Percentiles rank a stretch among this genome's conserved stretches.
Conservation (phyloP, 2,113 vertebrate species). For the Puffinus mauretanicus region DNA sequence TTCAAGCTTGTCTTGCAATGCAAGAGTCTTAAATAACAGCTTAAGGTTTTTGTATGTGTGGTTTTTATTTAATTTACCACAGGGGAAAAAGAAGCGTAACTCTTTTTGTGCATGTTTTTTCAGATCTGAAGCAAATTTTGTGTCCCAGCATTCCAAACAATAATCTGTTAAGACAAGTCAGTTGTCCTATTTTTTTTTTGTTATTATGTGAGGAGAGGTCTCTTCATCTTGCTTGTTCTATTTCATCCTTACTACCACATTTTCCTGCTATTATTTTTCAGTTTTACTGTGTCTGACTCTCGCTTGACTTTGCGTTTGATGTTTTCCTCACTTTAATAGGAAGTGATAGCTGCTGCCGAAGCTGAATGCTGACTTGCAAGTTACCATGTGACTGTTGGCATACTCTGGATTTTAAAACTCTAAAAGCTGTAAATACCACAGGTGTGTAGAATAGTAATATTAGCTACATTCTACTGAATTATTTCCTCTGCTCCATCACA, state of each 20-base stretch:
- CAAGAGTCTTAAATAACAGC: not conserved
- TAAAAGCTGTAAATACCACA: not conserved
- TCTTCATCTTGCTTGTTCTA: not conserved
- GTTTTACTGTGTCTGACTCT: not conserved
- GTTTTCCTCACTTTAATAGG: not conserved
- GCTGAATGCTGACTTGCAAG: not conserved
- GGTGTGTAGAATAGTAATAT: not conserved
- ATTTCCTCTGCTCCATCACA: not conserved
- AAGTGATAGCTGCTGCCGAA: not conserved
- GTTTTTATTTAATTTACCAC: not conserved
- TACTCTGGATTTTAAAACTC: not conserved
- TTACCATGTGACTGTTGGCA: not conserved
- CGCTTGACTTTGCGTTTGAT: not conserved
- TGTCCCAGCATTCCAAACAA: not conserved
- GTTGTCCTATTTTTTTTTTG: not conserved
- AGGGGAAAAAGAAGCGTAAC: not conserved
- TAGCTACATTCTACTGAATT: not conserved
- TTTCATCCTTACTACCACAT: not conserved
- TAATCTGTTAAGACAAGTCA: not conserved
- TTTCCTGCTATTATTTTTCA: not conserved
- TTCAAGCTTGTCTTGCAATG: not conserved
- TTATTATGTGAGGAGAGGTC: not conserved
- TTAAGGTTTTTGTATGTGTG: not conserved
- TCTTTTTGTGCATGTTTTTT: not conserved
- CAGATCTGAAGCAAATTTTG: not conserved